Conservation (phyloP, 2,113 vertebrate species). For the Patagioenas fasciata region DNA sequence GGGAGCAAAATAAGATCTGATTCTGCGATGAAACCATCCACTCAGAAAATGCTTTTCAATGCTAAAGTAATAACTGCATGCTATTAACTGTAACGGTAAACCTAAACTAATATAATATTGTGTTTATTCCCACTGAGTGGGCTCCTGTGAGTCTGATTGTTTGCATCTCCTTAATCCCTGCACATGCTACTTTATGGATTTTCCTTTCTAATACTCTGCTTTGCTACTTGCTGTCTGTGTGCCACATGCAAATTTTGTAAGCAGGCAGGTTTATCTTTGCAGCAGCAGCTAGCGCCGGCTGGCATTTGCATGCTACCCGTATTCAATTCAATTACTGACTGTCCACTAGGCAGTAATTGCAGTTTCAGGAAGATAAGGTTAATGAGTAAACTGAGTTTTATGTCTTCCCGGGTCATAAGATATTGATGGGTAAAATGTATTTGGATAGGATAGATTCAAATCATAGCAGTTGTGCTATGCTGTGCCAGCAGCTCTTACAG, state of each 20-base stretch:
- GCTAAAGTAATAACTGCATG: not conserved
- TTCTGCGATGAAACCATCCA: not conserved
- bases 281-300: not conserved
- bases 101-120: not conserved
- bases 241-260: not conserved
- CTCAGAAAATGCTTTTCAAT: constrained; percentile 3
- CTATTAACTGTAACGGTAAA: not conserved
- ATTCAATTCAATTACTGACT: constrained; percentile 18
- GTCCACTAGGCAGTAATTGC: constrained; percentile 23
- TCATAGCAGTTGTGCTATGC: not conserved
- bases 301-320: not conserved
- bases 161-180: constrained; percentile 1
- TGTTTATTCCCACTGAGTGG: not conserved
- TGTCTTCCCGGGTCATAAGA: constrained; percentile 4
- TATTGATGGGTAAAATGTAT: not conserved
- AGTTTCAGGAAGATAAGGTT: constrained; percentile 41
- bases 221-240: not conserved
- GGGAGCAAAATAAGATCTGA: not conserved
- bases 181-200: not conserved
- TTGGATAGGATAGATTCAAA: not conserved
- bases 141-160: not conserved
- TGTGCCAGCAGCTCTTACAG: not conserved
- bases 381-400: constrained; percentile 48
- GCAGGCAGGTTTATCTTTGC: not conserved
- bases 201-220: not conserved